Evolutionary conservation across 2,113 vertebrate species (phyloP).

Genomic region (Desmodus rotundus): DNA sequence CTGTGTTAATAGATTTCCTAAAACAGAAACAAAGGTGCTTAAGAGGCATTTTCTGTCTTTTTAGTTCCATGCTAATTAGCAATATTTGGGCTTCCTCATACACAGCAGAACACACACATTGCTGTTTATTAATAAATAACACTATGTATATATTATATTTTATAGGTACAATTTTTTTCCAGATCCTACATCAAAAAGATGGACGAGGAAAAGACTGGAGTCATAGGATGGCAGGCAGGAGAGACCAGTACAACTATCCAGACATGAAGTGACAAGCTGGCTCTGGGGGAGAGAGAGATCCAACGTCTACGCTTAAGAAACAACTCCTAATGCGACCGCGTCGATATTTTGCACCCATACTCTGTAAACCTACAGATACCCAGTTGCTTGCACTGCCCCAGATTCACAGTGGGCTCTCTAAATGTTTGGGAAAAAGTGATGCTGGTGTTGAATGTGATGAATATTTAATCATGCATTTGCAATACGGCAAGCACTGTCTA

Average conservation of each 20-base stretch:
- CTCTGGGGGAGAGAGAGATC: background rate
- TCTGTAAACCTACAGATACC: background rate
- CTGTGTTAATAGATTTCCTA: background rate
- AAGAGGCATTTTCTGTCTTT: slow-evolving; percentile 24
- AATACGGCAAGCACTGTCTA: background rate
- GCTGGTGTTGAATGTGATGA: background rate
- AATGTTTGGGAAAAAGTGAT: background rate
- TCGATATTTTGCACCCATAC: background rate
- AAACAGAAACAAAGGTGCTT: background rate
- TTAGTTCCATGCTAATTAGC: background rate
- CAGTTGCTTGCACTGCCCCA: background rate
- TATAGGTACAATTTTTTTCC: background rate
- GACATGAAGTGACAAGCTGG: background rate
- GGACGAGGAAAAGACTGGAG: background rate
- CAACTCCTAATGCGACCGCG: background rate
- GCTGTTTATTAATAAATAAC: slow-evolving; percentile 10
- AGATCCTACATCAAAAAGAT: background rate
- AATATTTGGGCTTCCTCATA: background rate
- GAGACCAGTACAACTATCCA: background rate
- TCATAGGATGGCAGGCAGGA: background rate
- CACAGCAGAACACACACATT: background rate
- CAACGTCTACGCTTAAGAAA: background rate
- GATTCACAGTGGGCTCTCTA: background rate
- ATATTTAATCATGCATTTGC: background rate
- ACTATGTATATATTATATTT: background rate